Evolutionary conservation across 2,797 vertebrate genomes (phyloP), one percentile per base, ranked within the genome.

Genomic region (Salarias fasciatus): DNA sequence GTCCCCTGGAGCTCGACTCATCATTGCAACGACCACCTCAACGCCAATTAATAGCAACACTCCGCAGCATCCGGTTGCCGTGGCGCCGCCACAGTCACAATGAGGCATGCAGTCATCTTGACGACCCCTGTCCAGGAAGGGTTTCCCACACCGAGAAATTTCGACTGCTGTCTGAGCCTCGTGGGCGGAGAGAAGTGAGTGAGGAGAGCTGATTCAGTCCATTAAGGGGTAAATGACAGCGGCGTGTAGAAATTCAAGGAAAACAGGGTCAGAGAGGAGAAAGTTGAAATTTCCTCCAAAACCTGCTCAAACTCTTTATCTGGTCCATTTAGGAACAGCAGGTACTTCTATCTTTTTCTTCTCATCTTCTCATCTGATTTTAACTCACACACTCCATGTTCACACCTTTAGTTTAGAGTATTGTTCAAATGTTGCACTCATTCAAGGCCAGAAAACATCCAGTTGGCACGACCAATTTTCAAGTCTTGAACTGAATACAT

Each of bases 111-210:
- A 7, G 71, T 69, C 12, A 46, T 74, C 87, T 56, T 89, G 84
- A 84, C 84, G 63, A 92, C 90, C 57, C n/a, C 42, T 63, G 62
- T 51, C 53, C 46, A 28, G 50, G 74, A 40, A 3, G 41, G 76
- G 87, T 86, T 86, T 90, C 91, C 82, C 64, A 64, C 41, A 3
- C 11, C 11, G 53, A 89, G 78, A 72, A 86, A 92, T 88, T 87
- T 29, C 8, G 69, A 44, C 61, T n/a, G 61, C 45, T 24, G 5
- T 36, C 30, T 11, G 50, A 57, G 57, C 54, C 62, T 47, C 24
- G 57, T 70, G 70, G 71, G 64, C 1, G 62, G 36, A 56, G 43
- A 41, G 52, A 64, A 5, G 53, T 36, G 10, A 13, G 50, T 0
- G 36, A 29, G n/a, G 53, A 38, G 29, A 6, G 40, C 55, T 13